Percentiles rank a stretch among this genome's conserved stretches.
Conservation (phyloP, 2,113 vertebrate species). For the Carollia perspicillata region DNA sequence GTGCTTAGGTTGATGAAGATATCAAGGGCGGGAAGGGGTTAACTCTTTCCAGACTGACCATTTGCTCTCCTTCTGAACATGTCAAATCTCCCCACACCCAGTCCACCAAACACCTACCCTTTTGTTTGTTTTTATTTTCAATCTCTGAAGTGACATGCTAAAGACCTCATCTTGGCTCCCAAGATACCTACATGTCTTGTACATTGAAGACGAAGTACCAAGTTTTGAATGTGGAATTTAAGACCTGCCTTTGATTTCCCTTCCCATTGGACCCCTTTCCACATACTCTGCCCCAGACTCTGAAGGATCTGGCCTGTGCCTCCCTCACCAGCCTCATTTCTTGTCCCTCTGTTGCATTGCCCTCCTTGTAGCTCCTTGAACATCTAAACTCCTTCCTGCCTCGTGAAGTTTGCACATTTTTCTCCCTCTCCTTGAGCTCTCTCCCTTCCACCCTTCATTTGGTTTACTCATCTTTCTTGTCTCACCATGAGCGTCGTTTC, state of each 20-base stretch:
- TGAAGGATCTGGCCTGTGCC: neutral
- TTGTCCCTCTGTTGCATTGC: neutral
- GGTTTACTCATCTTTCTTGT: neutral
- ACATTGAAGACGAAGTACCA: neutral
- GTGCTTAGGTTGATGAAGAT: constrained; percentile 62
- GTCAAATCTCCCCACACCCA: neutral
- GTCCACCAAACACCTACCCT: neutral
- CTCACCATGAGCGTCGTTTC: neutral
- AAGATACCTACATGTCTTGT: neutral
- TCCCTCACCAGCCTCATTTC: neutral
- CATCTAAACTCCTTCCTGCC: neutral
- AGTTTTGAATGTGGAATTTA: neutral
- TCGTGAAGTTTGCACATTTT: neutral
- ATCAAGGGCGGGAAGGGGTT: constrained; percentile 75
- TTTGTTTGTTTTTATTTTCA: constrained; percentile 37
- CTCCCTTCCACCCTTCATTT: neutral
- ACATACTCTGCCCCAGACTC: neutral
- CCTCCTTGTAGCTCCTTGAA: neutral
- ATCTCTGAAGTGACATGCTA: neutral
- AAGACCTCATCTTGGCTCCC: neutral
- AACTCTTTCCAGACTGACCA: constrained; percentile 70
- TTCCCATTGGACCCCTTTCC: neutral
- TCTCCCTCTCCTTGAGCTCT: neutral
- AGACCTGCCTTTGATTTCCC: neutral
- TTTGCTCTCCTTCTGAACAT: neutral